Evolutionary conservation across 2,113 vertebrate species (phyloP).

Genomic region (Gavia stellata): DNA sequence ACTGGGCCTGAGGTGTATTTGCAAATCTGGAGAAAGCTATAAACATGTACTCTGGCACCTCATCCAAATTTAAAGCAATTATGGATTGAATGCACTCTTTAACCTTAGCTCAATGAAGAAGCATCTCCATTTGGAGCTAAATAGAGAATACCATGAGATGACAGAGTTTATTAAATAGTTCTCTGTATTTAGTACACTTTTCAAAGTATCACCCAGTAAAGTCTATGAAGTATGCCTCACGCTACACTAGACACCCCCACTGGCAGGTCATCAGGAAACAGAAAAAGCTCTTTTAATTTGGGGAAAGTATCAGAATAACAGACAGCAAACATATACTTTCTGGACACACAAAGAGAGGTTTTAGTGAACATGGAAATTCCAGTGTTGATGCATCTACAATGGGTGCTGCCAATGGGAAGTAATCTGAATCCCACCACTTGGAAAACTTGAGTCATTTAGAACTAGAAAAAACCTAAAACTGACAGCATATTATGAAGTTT

Average conservation of each 20-base stretch:
- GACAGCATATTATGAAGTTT: no score
- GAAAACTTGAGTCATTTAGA: neutral
- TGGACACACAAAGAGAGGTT: neutral
- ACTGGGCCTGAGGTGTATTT: neutral
- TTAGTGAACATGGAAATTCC: neutral
- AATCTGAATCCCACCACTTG: neutral
- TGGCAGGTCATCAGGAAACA: neutral
- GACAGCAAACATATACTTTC: neutral
- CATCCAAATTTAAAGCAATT: neutral
- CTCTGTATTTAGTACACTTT: neutral
- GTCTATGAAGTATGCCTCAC: neutral
- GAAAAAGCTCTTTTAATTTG: neutral
- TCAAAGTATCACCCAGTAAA: neutral
- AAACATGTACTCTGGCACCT: neutral
- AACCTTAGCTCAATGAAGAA: neutral
- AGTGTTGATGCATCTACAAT: neutral
- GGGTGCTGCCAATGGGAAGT: neutral
- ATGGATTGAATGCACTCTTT: neutral
- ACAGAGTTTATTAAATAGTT: neutral
- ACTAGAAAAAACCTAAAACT: no score
- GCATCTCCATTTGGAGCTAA: neutral
- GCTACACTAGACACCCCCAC: neutral
- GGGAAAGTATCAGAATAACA: neutral
- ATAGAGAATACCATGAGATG: neutral
- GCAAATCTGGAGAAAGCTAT: neutral